These are phyloP conservation scores for Sus cebifrons DNA, from an alignment of 2,797 vertebrate species.

Conservation along the genomic window DNA sequence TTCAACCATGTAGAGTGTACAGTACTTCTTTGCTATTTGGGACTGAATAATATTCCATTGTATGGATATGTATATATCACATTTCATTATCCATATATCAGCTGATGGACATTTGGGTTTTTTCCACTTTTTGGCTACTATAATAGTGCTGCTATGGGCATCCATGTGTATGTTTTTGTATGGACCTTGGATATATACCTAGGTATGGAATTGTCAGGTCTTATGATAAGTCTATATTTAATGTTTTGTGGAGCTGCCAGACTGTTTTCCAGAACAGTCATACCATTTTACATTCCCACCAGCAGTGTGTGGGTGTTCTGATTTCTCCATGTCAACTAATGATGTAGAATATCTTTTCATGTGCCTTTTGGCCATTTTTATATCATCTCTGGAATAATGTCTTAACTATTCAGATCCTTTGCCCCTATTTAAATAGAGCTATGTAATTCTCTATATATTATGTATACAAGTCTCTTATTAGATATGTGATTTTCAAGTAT, in stretches of 20 bases:
- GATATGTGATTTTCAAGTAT: slow-evolving; percentile 38
- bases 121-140: slow-evolving; percentile 37
- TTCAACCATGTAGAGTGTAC: background rate
- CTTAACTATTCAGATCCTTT: background rate
- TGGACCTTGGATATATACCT: background rate
- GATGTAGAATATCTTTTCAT: background rate
- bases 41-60: slow-evolving; percentile 3
- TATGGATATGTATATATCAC: background rate
- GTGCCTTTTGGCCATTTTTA: background rate
- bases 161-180: slow-evolving; percentile 25
- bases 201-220: background rate
- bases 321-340: background rate
- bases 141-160: slow-evolving; percentile 16
- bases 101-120: background rate
- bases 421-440: slow-evolving; percentile 41
- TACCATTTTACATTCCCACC: background rate
- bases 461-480: slow-evolving; percentile 8
- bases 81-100: slow-evolving; percentile 37
- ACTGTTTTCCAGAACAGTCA: background rate
- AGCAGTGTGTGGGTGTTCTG: background rate
- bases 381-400: background rate
- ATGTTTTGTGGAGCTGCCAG: background rate
- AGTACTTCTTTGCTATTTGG: slow-evolving; percentile 52
- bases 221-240: background rate
- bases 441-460: slow-evolving; percentile 35